These are phyloP conservation scores for Meloe dianella DNA, from an alignment of 2,888 invertebrate genomes.

Conservation along the genomic window DNA sequence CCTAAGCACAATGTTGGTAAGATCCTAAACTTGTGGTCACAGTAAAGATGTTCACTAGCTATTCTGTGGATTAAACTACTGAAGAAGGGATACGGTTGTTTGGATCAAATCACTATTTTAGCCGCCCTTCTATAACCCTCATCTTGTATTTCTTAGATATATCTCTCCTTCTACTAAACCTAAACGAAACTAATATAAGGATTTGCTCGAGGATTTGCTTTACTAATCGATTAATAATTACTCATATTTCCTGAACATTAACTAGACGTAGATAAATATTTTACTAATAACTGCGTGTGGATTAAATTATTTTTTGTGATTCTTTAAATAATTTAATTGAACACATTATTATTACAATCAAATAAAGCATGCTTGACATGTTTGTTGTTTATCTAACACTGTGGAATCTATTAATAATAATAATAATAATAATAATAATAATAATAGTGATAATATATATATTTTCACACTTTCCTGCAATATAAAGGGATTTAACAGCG, in stretches of 20 bases:
- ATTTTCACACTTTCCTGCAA: slow-evolving; percentile 8
- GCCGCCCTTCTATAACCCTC: not conserved
- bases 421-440: slow-evolving; percentile 1
- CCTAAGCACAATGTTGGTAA: slow-evolving; percentile 27
- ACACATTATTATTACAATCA: not conserved
- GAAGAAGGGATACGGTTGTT: slow-evolving; percentile 1
- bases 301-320: too few relatives aligned
- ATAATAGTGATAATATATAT: not conserved
- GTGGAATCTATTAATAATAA: not conserved
- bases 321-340: too few relatives aligned
- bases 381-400: not conserved
- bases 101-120: slow-evolving; percentile 28
- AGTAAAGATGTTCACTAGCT: slow-evolving; percentile 29
- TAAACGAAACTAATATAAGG: slow-evolving; percentile 34
- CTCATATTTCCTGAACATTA: slow-evolving; percentile 20
- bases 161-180: slow-evolving; percentile 12
- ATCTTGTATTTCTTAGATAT: not conserved
- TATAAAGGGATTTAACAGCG: slow-evolving; percentile 13
- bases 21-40: slow-evolving; percentile 32
- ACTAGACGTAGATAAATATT: not conserved
- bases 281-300: too few relatives aligned
- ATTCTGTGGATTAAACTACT: slow-evolving; percentile 24
- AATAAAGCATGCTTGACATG: not conserved
- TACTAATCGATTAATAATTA: slow-evolving; percentile 36
- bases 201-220: slow-evolving; percentile 23